Percentiles rank a stretch among this genome's conserved stretches.
These are phyloP conservation scores for Mormyrus hasselquistii DNA, from an alignment of 2,797 vertebrate species.

Conservation along the genomic window DNA sequence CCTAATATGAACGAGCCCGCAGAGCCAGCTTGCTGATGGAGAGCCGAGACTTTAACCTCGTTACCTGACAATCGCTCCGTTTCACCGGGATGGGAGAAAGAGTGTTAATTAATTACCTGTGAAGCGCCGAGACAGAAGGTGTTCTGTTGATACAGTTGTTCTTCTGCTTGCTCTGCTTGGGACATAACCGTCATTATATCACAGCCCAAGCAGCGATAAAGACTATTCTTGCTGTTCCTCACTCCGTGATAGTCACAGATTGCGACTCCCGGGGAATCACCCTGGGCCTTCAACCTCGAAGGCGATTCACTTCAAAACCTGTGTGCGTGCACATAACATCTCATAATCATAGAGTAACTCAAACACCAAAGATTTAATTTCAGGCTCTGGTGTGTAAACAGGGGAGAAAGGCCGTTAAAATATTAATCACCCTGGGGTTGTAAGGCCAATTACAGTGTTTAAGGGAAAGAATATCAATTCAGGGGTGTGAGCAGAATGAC, in stretches of 20 bases:
- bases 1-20: constrained; percentile 55
- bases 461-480: constrained; percentile 33
- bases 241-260: background rate
- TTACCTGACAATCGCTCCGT: constrained; percentile 44
- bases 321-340: constrained; percentile 33
- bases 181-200: background rate
- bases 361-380: background rate
- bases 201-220: background rate
- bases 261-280: background rate
- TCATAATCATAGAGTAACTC: constrained; percentile 30
- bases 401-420: constrained; percentile 48
- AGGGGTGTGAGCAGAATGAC: constrained; percentile 41
- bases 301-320: background rate
- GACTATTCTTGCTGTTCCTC: background rate
- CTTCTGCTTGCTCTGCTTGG: constrained; percentile 12
- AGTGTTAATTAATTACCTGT: constrained; percentile 58
- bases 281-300: background rate
- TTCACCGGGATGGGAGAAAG: constrained; percentile 33
- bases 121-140: constrained; percentile 40
- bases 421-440: constrained; percentile 53
- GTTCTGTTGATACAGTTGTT: constrained; percentile 48
- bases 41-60: constrained; percentile 48
- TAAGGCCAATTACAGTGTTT: constrained; percentile 38
- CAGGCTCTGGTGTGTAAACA: constrained; percentile 29
- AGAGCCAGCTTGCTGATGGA: constrained; percentile 37